phyloP scores from a whole-genome alignment of 1,140 invertebrate genomes.

The Aphelenchoides avenae region DNA sequence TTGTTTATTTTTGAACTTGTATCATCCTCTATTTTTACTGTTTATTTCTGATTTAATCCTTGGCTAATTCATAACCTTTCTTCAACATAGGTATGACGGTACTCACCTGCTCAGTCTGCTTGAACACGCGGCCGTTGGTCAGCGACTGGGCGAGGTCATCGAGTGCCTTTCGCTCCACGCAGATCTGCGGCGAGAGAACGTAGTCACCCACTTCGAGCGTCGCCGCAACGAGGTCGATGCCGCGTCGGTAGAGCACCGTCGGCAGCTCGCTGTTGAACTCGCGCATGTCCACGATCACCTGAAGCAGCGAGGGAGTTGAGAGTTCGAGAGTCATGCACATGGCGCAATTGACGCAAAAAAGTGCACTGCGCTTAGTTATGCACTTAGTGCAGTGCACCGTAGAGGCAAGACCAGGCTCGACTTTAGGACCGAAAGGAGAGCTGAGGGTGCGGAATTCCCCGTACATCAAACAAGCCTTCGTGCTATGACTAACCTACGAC shows the following conservation, averaged over 20 bases:
- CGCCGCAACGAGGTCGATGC: conserved; percentile 85
- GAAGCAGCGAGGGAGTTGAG: conserved; percentile 18
- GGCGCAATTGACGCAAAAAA: too few species aligned
- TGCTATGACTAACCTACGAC: too few species aligned
- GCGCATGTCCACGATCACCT: conserved; percentile 76
- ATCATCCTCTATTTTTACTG: neutral
- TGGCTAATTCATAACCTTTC: conserved; percentile 13
- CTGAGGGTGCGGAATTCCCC: too few species aligned
- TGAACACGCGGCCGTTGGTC: conserved; percentile 87
- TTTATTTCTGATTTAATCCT: neutral
- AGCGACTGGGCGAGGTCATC: conserved; percentile 94
- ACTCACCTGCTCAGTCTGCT: conserved; percentile 71
- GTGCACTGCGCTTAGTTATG: too few species aligned
- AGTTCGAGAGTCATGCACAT: neutral
- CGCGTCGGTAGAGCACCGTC: conserved; percentile 81
- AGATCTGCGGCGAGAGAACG: conserved; percentile 90
- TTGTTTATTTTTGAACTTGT: neutral
- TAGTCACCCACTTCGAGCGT: conserved; percentile 93
- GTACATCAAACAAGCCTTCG: too few species aligned
- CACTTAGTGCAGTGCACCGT: too few species aligned
- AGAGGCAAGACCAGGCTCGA: conserved; percentile 13
- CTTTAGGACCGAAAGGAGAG: too few species aligned
- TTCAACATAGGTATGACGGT: conserved; percentile 1
- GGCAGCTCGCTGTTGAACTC: conserved; percentile 96
- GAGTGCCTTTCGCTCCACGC: conserved; percentile 91